phyloP scores from a whole-genome alignment of 2,797 vertebrate genomes.

The Brachymystax lenok region DNA sequence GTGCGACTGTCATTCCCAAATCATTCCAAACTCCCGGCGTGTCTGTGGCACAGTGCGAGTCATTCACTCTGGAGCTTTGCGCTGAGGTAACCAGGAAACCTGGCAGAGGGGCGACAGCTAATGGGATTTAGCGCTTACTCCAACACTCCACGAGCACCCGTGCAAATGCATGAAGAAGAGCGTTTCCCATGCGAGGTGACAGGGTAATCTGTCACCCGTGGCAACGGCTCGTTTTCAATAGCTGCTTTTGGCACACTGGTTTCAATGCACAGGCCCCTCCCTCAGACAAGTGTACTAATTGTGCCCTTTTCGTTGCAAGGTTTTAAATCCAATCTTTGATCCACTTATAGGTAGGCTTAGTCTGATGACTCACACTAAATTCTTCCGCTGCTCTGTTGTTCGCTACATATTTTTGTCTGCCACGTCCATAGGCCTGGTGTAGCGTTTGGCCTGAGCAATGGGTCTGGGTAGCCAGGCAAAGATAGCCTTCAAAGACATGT shows the following conservation, averaged over 20 bases:
- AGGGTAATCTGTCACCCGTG: slow-evolving; percentile 82
- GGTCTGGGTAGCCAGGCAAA: no score
- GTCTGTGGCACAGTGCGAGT: slow-evolving; percentile 69
- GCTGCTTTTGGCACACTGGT: slow-evolving; percentile 70
- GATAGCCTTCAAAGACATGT: slow-evolving; percentile 24
- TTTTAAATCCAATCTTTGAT: slow-evolving; percentile 70
- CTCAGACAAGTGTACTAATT: slow-evolving; percentile 70
- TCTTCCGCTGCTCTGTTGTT: no score
- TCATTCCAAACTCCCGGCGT: slow-evolving; percentile 70
- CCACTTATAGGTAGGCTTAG: slow-evolving; percentile 60
- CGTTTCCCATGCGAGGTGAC: slow-evolving; percentile 75
- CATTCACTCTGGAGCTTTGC: slow-evolving; percentile 77
- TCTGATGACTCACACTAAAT: no score
- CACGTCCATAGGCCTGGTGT: no score
- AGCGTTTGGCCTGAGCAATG: no score
- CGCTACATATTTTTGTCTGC: no score
- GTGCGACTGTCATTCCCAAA: slow-evolving; percentile 73
- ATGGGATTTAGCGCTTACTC: slow-evolving; percentile 79
- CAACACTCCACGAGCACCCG: slow-evolving; percentile 74
- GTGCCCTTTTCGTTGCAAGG: slow-evolving; percentile 66
- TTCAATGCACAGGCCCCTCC: slow-evolving; percentile 59
- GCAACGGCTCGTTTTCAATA: slow-evolving; percentile 77
- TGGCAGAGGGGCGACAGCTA: slow-evolving; percentile 71
- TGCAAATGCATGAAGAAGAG: slow-evolving; percentile 79
- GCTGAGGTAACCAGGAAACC: slow-evolving; percentile 71